phyloP scores from a whole-genome alignment of 2,113 vertebrate genomes.

The Setophaga coronata region DNA sequence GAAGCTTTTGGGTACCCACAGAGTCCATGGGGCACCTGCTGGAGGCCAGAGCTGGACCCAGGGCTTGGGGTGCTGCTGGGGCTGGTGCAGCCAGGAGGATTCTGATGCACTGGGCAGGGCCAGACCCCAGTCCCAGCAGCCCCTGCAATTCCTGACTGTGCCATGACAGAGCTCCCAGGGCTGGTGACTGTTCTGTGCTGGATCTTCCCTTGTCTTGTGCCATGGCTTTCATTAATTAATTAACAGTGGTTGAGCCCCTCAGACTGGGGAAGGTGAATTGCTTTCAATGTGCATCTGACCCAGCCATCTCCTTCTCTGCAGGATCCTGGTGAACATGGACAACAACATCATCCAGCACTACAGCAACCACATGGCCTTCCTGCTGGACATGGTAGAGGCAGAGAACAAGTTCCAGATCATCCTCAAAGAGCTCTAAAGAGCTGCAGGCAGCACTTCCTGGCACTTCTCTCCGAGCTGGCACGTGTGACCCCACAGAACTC shows the following conservation, averaged over 20 bases:
- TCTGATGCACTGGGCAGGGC: accelerated
- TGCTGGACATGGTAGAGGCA: conserved; percentile 87
- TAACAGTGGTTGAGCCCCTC: background rate
- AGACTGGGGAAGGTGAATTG: background rate
- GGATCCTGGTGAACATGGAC: conserved; percentile 97
- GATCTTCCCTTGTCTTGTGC: background rate
- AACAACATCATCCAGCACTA: conserved; percentile 98
- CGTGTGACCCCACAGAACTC: background rate
- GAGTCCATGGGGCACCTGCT: accelerated
- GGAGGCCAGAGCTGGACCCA: background rate
- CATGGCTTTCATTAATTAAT: background rate
- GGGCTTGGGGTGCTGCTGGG: background rate
- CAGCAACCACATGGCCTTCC: conserved; percentile 95
- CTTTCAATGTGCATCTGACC: background rate
- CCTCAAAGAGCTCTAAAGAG: conserved; percentile 88
- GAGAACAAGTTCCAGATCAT: conserved; percentile 88
- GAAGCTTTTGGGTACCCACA: background rate
- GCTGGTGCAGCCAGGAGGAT: accelerated
- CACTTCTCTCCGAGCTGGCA: background rate
- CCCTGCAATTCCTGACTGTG: accelerated
- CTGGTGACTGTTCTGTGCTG: background rate
- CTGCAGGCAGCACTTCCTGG: background rate
- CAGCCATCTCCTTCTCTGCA: conserved; percentile 6
- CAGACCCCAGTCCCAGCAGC: background rate
- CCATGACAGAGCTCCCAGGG: accelerated